Evolutionary conservation across 1,140 invertebrate species (phyloP).

Genomic region (Liolophura sinensis): DNA sequence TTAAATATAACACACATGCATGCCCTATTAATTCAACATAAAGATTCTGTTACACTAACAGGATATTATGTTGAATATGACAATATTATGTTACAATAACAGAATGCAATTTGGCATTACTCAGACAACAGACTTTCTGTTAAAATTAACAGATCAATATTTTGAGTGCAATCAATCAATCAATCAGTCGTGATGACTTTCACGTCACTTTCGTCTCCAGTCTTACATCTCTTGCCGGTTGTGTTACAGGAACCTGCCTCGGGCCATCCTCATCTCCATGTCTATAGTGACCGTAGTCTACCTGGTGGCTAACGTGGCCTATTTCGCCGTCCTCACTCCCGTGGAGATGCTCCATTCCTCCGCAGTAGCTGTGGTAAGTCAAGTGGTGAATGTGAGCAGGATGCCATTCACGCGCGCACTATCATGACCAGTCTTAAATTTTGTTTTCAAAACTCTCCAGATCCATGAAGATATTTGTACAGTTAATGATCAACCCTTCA

Average conservation of each 20-base stretch:
- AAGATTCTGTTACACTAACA: no score
- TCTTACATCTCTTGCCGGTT: constrained; percentile 1
- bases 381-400: neutral
- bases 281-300: constrained; percentile 59
- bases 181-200: no score
- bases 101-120: no score
- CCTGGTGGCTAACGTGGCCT: constrained; percentile 61
- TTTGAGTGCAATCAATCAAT: no score
- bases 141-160: no score
- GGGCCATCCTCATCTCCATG: constrained; percentile 61
- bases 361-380: constrained; percentile 86
- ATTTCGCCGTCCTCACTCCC: constrained; percentile 60
- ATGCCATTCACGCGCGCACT: neutral
- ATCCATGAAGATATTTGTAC: neutral
- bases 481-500: neutral
- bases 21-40: no score
- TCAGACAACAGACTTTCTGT: no score
- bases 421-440: neutral
- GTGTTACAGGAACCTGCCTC: constrained; percentile 59
- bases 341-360: constrained; percentile 69
- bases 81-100: no score
- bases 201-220: neutral
- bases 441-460: neutral
- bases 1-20: no score
- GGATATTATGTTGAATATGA: no score